Conservation (phyloP, 2,113 vertebrate genomes). For the Phylloscopus trochiloides region DNA sequence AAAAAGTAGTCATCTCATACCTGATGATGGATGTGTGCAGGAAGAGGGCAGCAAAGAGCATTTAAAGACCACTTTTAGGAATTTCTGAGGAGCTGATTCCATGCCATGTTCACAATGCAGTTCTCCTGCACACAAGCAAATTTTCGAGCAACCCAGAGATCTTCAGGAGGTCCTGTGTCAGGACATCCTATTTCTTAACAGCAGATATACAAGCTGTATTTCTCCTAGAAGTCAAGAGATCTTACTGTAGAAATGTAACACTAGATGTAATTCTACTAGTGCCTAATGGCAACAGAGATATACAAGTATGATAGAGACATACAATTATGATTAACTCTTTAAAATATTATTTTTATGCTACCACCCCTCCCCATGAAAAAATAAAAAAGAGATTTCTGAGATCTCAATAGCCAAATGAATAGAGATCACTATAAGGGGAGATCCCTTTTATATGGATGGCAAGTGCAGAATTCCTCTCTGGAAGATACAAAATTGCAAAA, state of each 20-base stretch:
- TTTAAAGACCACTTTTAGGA: not conserved
- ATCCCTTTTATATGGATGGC: fast-evolving
- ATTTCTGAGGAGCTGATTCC: not conserved
- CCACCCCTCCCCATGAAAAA: not conserved
- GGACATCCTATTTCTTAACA: not conserved
- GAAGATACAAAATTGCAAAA: not conserved
- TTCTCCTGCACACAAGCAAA: not conserved
- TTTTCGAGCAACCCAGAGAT: fast-evolving
- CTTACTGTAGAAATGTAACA: not conserved
- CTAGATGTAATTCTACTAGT: fast-evolving
- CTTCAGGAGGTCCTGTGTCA: not conserved
- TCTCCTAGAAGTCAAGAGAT: not conserved
- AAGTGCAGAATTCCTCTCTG: not conserved
- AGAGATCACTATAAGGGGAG: not conserved
- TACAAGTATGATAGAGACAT: not conserved
- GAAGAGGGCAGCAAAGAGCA: not conserved
- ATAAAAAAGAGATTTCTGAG: not conserved
- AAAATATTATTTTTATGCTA: not conserved
- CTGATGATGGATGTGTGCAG: not conserved
- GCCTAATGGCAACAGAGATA: not conserved
- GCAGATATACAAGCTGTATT: not conserved
- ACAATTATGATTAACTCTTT: not conserved
- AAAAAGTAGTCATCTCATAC: not conserved
- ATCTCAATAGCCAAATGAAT: not conserved
- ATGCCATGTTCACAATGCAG: not conserved